Base-by-base conservation (phyloP, 2,888 invertebrate genomes). In the Caenorhabditis sp. region DNA sequence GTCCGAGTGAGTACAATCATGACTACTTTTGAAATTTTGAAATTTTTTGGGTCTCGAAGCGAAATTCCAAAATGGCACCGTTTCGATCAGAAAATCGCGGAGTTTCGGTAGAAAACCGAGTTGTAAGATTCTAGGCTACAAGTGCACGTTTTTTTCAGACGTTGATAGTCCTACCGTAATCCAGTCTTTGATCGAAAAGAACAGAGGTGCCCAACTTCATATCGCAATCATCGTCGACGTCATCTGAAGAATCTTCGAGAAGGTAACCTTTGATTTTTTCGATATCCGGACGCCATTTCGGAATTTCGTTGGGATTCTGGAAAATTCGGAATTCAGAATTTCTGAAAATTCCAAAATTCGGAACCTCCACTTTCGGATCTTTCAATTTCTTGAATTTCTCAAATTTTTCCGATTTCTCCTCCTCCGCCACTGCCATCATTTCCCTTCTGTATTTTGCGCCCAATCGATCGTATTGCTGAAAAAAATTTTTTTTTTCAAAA, bases 371-470 rank as follows among this genome's bases (percentile, higher is more conserved):
- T 69, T 69, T 69, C 12, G 35, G 38, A 24, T 26, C 41, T n/a
- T 64, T 64, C 4, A 54, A 26, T 1, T 28, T 12, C 12, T 12
- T 8, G 44, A 70, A 44, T 41, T 41, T 24, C 41, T 58, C 8
- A 41, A 51, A 54, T 68, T 68, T 22, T 31, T 31, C 16, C 12
- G 28, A 51, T 51, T 28, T 28, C 28, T 28, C 28, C 8, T 56
- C 56, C 16, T 28, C 54, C 49, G 19, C 5, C 51, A 8, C 6
- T 51, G 19, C 24, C 22, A n/a, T 1, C 51, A 19, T 24, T 24
- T 51, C 10, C 24, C 19, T 51, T 14, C 38, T 38, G 12, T 2
- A 10, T 12, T 38, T 6, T 6, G 38, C 38, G 6, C 12, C 38
- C 12, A 10, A 12, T 38, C 38, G 6, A 38, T 38, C 38, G 12